Conservation (phyloP, 2,797 vertebrate genomes). For the Steatocranus sp. region DNA sequence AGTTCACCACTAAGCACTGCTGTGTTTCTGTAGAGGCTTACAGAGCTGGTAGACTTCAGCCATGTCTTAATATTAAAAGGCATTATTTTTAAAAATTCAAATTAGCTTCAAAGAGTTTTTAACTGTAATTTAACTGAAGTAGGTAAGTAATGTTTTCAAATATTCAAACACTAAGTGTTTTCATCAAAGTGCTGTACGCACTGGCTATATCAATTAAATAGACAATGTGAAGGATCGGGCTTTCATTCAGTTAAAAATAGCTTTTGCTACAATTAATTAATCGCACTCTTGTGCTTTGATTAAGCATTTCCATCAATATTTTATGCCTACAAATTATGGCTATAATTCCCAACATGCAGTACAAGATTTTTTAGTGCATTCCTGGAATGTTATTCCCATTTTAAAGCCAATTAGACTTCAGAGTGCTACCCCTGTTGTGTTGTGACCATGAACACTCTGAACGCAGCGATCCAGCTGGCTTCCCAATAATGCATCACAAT, state of each 20-base stretch:
- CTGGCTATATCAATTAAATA: background rate
- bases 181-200: background rate
- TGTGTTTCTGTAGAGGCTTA: background rate
- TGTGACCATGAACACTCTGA: background rate
- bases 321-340: constrained; percentile 5
- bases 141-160: background rate
- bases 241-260: constrained; percentile 27
- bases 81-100: background rate
- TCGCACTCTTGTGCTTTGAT: background rate
- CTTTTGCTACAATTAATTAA: constrained; percentile 1
- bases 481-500: constrained; percentile 26
- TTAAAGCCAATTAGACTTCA: background rate
- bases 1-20: background rate
- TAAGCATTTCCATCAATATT: constrained; percentile 2
- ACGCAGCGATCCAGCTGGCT: constrained; percentile 27
- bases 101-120: background rate
- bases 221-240: constrained; percentile 6
- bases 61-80: background rate
- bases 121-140: background rate
- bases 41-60: background rate
- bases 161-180: background rate
- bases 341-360: background rate
- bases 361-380: background rate
- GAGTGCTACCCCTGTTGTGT: background rate
- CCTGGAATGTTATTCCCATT: background rate